These are phyloP conservation scores for Meandrina meandrites DNA, from an alignment of 92 coral and sea anemone species.

Conservation along the genomic window DNA sequence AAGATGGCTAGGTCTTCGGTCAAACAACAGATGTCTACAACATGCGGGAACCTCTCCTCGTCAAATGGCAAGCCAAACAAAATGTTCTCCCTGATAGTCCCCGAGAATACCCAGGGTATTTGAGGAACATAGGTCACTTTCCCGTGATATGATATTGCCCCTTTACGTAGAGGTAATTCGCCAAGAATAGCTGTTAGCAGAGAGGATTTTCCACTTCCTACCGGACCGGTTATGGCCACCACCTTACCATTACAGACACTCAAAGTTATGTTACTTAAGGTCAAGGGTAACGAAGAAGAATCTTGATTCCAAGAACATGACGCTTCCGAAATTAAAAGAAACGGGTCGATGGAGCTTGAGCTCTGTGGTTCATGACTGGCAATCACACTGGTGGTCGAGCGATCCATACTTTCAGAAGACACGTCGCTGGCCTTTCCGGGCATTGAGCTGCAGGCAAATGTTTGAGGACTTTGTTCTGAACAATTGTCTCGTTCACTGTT, in stretches of 20 bases:
- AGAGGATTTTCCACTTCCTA: constrained; percentile 34
- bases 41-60: constrained; percentile 17
- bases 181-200: constrained; percentile 23
- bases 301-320: constrained; percentile 20
- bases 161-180: constrained; percentile 3
- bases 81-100: constrained; percentile 29
- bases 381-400: too few relatives aligned
- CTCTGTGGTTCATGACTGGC: too few relatives aligned
- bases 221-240: constrained; percentile 23
- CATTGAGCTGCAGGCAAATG: not conserved
- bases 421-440: not conserved
- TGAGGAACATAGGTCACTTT: constrained; percentile 31
- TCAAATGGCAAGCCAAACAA: constrained; percentile 22
- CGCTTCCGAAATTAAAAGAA: not conserved
- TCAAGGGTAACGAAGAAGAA: not conserved
- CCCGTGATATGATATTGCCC: constrained; percentile 7
- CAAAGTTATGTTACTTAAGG: not conserved
- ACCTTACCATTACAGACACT: not conserved
- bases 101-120: constrained; percentile 29
- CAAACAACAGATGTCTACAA: constrained; percentile 11
- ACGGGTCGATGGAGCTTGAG: not conserved
- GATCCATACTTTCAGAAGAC: too few relatives aligned
- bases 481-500: not conserved
- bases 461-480: not conserved
- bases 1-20: constrained; percentile 17